Evolutionary conservation across 2,888 invertebrate species (phyloP).

Genomic region (Epiblema foenella): DNA sequence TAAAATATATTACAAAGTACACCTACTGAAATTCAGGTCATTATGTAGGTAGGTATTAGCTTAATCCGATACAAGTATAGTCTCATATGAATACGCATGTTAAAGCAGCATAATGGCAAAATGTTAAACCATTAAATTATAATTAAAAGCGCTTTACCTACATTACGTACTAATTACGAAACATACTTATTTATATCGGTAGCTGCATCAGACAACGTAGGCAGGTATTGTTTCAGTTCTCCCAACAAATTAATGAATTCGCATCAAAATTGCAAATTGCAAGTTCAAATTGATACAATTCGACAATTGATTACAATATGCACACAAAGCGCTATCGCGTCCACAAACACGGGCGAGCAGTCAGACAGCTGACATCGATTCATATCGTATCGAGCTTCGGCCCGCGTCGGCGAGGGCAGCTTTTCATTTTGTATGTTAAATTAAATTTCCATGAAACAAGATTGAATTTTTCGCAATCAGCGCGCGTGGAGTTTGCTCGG

Average conservation of each 20-base stretch:
- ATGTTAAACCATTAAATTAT: slow-evolving; percentile 32
- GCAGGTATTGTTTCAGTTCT: slow-evolving; percentile 59
- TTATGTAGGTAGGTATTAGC: not conserved
- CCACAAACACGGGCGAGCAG: slow-evolving; percentile 82
- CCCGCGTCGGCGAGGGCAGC: slow-evolving; percentile 69
- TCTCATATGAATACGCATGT: slow-evolving; percentile 32
- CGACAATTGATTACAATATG: slow-evolving; percentile 83
- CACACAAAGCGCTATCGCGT: slow-evolving; percentile 77
- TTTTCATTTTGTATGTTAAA: slow-evolving; percentile 85
- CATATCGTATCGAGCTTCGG: slow-evolving; percentile 66
- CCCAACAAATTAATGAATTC: slow-evolving; percentile 75
- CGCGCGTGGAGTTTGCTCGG: slow-evolving; percentile 65
- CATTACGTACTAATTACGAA: slow-evolving; percentile 41
- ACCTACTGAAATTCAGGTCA: not conserved
- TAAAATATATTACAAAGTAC: not conserved
- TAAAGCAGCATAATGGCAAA: slow-evolving; percentile 30
- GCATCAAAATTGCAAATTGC: slow-evolving; percentile 81
- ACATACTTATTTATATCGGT: slow-evolving; percentile 40
- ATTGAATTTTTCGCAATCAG: slow-evolving; percentile 85
- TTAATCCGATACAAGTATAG: slow-evolving; percentile 4
- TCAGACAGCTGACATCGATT: slow-evolving; percentile 77
- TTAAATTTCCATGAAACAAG: slow-evolving; percentile 85
- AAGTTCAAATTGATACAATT: slow-evolving; percentile 79
- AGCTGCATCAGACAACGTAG: slow-evolving; percentile 45
- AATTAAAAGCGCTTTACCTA: slow-evolving; percentile 41